A percentile compares a stretch with the other conserved stretches of the same genome.
phyloP scores from a whole-genome alignment of 2,888 invertebrate genomes.

The Xylophagus ater region DNA sequence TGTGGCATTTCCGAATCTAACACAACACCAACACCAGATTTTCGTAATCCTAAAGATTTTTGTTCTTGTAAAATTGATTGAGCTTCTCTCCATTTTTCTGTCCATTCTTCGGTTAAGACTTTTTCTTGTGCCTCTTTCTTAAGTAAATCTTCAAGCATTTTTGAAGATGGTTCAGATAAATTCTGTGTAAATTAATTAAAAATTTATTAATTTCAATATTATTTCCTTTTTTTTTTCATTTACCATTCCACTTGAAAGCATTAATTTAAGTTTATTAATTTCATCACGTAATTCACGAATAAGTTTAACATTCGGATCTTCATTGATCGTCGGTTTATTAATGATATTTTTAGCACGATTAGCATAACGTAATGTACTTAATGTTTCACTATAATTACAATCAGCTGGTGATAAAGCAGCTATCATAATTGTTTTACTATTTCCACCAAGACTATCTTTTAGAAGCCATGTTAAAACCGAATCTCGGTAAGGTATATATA shows the following conservation, averaged over 20 bases:
- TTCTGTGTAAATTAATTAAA: slow-evolving; percentile 30
- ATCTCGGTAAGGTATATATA: slow-evolving; percentile 79
- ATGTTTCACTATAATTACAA: slow-evolving; percentile 77
- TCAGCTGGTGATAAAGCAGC: slow-evolving; percentile 73
- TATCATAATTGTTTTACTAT: slow-evolving; percentile 87
- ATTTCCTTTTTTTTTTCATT: slow-evolving; percentile 22
- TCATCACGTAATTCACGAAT: slow-evolving; percentile 76
- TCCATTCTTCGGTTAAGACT: slow-evolving; percentile 83
- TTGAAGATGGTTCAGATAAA: slow-evolving; percentile 48
- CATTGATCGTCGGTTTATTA: slow-evolving; percentile 83
- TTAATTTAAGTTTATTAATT: slow-evolving; percentile 66
- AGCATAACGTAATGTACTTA: slow-evolving; percentile 77
- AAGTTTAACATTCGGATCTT: slow-evolving; percentile 79
- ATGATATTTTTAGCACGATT: slow-evolving; percentile 85
- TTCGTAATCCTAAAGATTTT: slow-evolving; percentile 72
- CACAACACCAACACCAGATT: slow-evolving; percentile 80
- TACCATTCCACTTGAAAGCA: slow-evolving; percentile 58
- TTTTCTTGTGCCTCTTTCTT: slow-evolving; percentile 86
- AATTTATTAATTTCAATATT: background rate
- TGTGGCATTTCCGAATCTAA: slow-evolving; percentile 86
- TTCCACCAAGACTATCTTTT: slow-evolving; percentile 80
- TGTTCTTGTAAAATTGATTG: slow-evolving; percentile 82
- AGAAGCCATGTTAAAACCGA: slow-evolving; percentile 81
- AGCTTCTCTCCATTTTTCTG: slow-evolving; percentile 85
- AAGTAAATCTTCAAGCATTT: slow-evolving; percentile 70